Conservation (phyloP, 1,140 invertebrate genomes). For the Drosophila tani region DNA sequence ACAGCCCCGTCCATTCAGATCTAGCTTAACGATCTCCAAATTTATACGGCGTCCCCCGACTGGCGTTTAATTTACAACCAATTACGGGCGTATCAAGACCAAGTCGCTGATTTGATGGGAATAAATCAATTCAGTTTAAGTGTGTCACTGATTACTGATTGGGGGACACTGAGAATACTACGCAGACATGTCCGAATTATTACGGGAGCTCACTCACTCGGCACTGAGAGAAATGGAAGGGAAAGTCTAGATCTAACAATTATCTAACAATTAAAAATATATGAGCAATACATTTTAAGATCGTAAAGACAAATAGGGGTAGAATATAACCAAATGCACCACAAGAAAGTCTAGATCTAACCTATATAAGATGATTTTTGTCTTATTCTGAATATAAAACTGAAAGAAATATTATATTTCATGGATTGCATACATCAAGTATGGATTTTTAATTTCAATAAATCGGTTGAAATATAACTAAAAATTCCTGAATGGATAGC, state of each 20-base stretch:
- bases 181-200: conserved; percentile 15
- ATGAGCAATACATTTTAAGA: no score
- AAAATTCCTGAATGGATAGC: background rate
- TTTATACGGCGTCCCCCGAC: conserved; percentile 10
- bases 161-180: conserved; percentile 44
- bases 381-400: no score
- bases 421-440: no score
- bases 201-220: conserved; percentile 3
- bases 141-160: conserved; percentile 78
- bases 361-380: no score
- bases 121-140: conserved; percentile 83
- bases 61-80: conserved; percentile 78
- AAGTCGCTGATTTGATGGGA: conserved; percentile 76
- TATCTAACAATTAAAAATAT: no score
- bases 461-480: background rate
- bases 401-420: no score
- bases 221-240: conserved; percentile 3
- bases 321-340: no score
- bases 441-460: background rate
- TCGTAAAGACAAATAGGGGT: no score
- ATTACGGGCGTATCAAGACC: conserved; percentile 72
- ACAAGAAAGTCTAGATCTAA: no score
- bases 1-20: background rate
- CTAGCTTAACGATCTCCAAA: conserved; percentile 20
- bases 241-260: no score